Conservation (phyloP, 2,113 vertebrate species). For the Cyanistes caeruleus region DNA sequence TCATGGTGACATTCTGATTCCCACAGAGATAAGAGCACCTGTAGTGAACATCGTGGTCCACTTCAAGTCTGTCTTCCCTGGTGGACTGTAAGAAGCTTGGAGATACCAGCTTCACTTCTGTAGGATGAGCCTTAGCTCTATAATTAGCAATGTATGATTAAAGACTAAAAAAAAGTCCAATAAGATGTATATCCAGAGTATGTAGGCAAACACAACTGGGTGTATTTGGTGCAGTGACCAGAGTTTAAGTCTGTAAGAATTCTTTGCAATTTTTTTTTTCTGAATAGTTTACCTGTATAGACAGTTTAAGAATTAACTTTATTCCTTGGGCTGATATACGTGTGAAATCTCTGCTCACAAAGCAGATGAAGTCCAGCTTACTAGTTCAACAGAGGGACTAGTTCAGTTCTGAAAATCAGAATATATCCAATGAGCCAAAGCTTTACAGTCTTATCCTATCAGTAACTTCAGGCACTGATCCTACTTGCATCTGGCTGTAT, state of each 20-base stretch:
- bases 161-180: neutral
- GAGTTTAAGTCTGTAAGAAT: neutral
- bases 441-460: neutral
- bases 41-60: accelerated
- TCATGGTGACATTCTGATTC: neutral
- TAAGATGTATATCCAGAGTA: neutral
- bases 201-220: neutral
- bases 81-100: neutral
- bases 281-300: neutral
- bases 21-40: neutral
- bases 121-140: neutral
- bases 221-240: neutral
- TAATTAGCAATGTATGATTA: neutral
- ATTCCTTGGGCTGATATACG: neutral
- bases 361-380: neutral
- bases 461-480: neutral
- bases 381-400: neutral
- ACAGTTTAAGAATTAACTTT: neutral
- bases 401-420: neutral
- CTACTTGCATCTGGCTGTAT: neutral
- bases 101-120: neutral
- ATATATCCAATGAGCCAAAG: neutral
- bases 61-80: neutral
- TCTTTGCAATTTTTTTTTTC: neutral
- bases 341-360: neutral